Conservation (phyloP, 2,113 vertebrate species). For the Notiomystis cincta region DNA sequence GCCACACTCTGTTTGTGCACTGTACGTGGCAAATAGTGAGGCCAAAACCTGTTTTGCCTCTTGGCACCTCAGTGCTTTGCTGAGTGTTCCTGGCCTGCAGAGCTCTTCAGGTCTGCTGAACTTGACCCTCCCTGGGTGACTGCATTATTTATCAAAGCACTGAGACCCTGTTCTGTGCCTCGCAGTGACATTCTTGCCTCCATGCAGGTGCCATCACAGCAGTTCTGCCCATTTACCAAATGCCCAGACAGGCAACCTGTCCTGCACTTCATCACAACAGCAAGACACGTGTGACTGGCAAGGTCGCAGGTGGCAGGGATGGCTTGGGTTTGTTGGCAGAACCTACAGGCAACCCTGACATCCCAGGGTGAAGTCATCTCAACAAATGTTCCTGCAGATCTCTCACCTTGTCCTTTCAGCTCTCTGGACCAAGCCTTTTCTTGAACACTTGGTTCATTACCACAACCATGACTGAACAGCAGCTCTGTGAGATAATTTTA, state of each 20-base stretch:
- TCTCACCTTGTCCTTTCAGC: neutral
- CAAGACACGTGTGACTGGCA: neutral
- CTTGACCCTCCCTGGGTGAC: neutral
- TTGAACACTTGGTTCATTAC: neutral
- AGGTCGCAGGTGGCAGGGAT: neutral
- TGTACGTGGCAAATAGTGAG: neutral
- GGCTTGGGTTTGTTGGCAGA: neutral
- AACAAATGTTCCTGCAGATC: neutral
- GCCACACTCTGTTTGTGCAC: neutral
- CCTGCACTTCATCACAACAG: neutral
- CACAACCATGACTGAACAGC: neutral
- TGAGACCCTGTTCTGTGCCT: neutral
- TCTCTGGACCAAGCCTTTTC: neutral
- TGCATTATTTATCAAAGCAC: neutral
- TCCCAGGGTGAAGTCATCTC: neutral
- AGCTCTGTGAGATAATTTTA: neutral
- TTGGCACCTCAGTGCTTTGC: neutral
- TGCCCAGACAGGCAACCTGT: neutral
- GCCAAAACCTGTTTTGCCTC: neutral
- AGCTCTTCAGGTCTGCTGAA: neutral
- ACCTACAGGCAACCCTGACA: neutral
- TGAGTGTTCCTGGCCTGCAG: neutral
- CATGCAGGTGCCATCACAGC: neutral
- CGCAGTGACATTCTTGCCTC: neutral
- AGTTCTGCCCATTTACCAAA: neutral